Base-by-base conservation (phyloP, 2,113 vertebrate species). In the Tenebrosternarchus preto region DNA sequence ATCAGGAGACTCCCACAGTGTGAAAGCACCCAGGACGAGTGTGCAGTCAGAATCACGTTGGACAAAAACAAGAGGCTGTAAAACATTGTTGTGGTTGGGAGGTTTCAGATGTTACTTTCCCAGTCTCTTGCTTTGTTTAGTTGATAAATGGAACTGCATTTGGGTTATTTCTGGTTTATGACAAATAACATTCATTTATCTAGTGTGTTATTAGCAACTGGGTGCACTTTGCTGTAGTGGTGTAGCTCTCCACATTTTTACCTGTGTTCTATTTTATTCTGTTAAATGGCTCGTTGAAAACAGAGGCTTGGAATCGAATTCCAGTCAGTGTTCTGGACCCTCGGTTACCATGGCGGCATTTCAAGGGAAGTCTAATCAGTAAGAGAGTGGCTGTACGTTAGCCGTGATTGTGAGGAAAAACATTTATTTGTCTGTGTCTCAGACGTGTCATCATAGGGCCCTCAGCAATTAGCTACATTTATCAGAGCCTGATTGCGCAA, bases 221-320 rank as follows among this genome's bases (percentile, higher is more conserved):
- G n/a, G 5, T 25, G 60, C 22, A 1, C 20, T 77, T 25, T 27
- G 6, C 22, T 9, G 33, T 22, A 20, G 31, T 33, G 22, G 1
- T 15, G 3, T 36, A 24, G 36, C 67, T 69, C 36, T 43, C 22
- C 20, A 15, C 46, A 46, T 11, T 24, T n/a, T 29, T 11, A 17
- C 0, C 60, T 1, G 16, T 33, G 68, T n/a, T 69, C 33, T 69
- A 5, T 50, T 46, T 68, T 46, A 25, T 76, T 78, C 66, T 59
- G 73, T 84, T 84, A 85, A 88, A 31, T 83, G 80, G 81, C 55
- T 84, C 72, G 53, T 61, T 80, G 69, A 72, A 76, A 61, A 75
- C 39, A 27, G 69, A 66, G 11, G 69, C 68, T 46, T 76, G 29
- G 82, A 69, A 84, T n/a, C 70, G 70, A 76, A 85, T 77, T 81